phyloP scores from a whole-genome alignment of 2,113 vertebrate species.

The Heterotis niloticus region DNA sequence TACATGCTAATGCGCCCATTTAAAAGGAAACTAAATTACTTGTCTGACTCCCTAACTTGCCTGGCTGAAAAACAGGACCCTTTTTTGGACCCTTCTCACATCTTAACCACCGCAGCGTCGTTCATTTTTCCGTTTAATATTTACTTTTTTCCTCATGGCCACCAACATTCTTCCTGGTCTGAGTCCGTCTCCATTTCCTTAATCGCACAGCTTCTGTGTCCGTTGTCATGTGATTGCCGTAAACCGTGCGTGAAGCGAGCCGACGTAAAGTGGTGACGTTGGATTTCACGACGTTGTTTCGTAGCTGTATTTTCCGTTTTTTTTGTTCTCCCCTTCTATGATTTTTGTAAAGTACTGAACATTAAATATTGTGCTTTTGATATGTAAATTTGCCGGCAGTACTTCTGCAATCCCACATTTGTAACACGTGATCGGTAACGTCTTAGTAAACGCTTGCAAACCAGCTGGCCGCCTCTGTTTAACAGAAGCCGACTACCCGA shows the following conservation, averaged over 20 bases:
- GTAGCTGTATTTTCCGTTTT: not conserved
- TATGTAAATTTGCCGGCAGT: not conserved
- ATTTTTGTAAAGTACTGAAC: not conserved
- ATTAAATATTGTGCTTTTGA: not conserved
- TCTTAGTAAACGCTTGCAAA: no score
- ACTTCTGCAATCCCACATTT: not conserved
- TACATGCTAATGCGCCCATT: not conserved
- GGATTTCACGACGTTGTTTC: not conserved
- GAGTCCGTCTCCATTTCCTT: slow-evolving; percentile 16
- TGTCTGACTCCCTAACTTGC: slow-evolving; percentile 16
- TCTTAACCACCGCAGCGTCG: slow-evolving; percentile 10
- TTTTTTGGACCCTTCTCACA: slow-evolving; percentile 20
- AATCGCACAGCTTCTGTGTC: not conserved
- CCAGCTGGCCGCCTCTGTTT: no score
- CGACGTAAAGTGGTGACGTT: slow-evolving; percentile 27
- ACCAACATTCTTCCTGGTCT: slow-evolving; percentile 9
- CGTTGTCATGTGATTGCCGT: slow-evolving; percentile 41
- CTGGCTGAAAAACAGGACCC: not conserved
- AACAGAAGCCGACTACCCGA: no score
- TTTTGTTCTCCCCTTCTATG: not conserved
- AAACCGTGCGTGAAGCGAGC: slow-evolving; percentile 38
- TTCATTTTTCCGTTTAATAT: not conserved
- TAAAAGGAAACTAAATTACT: not conserved
- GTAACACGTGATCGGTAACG: no score
- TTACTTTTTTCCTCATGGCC: slow-evolving; percentile 1